Percentiles rank a stretch among this genome's conserved stretches.
Evolutionary conservation across 2,797 vertebrate species (phyloP).

Genomic region (Microcaecilia unicolor): DNA sequence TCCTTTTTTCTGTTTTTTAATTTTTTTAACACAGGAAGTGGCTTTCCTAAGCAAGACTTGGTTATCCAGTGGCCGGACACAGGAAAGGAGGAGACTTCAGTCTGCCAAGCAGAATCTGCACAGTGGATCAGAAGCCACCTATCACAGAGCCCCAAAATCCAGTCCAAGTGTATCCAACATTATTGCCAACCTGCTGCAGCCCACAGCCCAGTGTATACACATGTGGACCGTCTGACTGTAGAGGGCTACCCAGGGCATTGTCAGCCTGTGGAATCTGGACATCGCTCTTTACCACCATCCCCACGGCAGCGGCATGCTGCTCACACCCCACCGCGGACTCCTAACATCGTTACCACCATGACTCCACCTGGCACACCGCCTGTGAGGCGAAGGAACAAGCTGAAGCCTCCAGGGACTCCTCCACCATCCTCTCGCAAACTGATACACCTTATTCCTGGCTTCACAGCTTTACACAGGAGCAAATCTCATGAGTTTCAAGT

Average conservation of each 20-base stretch:
- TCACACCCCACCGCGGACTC: conserved; percentile 84
- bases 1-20: too few species aligned
- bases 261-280: conserved; percentile 60
- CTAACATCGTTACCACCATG: conserved; percentile 79
- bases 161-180: conserved; percentile 76
- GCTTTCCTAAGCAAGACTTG: conserved; percentile 90
- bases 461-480: conserved; percentile 89
- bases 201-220: conserved; percentile 52
- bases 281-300: conserved; percentile 83
- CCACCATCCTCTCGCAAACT: conserved; percentile 88
- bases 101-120: conserved; percentile 63
- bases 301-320: conserved; percentile 82
- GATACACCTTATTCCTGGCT: conserved; percentile 88
- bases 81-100: conserved; percentile 82
- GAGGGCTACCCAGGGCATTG: conserved; percentile 53
- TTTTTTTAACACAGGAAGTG: conserved; percentile 52
- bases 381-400: conserved; percentile 76
- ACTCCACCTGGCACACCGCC: conserved; percentile 83
- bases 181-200: conserved; percentile 66
- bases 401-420: conserved; percentile 86
- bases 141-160: conserved; percentile 80
- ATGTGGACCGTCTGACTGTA: conserved; percentile 76
- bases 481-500: conserved; percentile 98
- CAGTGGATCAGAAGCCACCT: conserved; percentile 82
- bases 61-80: conserved; percentile 95